phyloP scores from a whole-genome alignment of 2,797 vertebrate genomes.

The Melanotaenia parkinsoni region DNA sequence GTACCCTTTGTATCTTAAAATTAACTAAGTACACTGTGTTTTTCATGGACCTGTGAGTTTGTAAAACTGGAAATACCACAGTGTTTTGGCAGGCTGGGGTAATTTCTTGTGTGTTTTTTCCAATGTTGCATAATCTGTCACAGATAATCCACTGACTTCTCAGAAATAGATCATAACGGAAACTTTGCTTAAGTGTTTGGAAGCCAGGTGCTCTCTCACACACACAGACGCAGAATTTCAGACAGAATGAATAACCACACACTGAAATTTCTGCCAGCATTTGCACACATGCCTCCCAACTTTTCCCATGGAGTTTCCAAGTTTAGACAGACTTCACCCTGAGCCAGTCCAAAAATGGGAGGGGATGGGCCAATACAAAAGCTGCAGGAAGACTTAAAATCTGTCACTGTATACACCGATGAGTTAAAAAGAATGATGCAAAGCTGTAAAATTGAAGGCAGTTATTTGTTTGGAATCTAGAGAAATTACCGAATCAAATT shows the following conservation, averaged over 20 bases:
- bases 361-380: conserved; percentile 56
- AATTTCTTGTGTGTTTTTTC: conserved; percentile 4
- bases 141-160: conserved; percentile 22
- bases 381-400: conserved; percentile 19
- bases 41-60: conserved; percentile 3
- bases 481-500: conserved; percentile 25
- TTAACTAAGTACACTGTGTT: conserved; percentile 2
- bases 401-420: conserved; percentile 27
- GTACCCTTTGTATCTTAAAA: not conserved
- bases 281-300: conserved; percentile 14
- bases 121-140: conserved; percentile 52
- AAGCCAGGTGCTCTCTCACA: not conserved
- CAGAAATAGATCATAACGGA: conserved; percentile 10
- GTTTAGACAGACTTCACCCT: conserved; percentile 38
- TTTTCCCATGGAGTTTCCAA: conserved; percentile 60
- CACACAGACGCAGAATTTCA: conserved; percentile 2
- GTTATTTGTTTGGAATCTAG: conserved; percentile 24
- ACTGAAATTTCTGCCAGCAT: not conserved
- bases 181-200: not conserved
- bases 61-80: conserved; percentile 21
- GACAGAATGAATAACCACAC: conserved; percentile 1
- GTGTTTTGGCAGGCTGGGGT: not conserved
- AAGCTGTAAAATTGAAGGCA: conserved; percentile 25
- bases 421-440: conserved; percentile 16
- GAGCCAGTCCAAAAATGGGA: conserved; percentile 33